These are phyloP conservation scores for Gonatopus flavifemur DNA, from an alignment of 1,140 invertebrate genomes.

Conservation along the genomic window DNA sequence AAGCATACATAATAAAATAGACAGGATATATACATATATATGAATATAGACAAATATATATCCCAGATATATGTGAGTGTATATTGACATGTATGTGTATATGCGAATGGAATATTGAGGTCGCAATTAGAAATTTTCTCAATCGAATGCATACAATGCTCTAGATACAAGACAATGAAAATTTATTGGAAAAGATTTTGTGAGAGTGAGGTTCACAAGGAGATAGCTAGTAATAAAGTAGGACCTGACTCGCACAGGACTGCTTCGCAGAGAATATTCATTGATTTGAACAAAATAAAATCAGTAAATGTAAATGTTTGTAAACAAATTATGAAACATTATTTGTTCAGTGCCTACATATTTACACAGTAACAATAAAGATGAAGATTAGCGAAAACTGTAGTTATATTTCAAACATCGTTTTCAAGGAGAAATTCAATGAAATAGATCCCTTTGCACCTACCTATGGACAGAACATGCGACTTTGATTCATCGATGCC, in stretches of 20 bases:
- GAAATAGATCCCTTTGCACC: too few species aligned
- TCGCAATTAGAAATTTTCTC: constrained; percentile 51
- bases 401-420: too few species aligned
- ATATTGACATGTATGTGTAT: constrained; percentile 28
- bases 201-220: constrained; percentile 12
- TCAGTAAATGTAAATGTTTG: constrained; percentile 58
- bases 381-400: constrained; percentile 52
- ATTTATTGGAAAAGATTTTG: constrained; percentile 20
- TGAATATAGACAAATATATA: constrained; percentile 21
- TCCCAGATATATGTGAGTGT: constrained; percentile 20
- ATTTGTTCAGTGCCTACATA: constrained; percentile 60
- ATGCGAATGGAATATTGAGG: constrained; percentile 52
- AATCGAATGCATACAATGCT: constrained; percentile 47
- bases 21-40: constrained; percentile 40
- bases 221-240: constrained; percentile 25
- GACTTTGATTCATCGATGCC: too few species aligned
- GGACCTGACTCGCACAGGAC: constrained; percentile 28
- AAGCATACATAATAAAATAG: constrained; percentile 50
- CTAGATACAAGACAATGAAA: constrained; percentile 21
- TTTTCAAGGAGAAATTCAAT: too few species aligned
- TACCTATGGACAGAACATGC: too few species aligned
- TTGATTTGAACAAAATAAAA: constrained; percentile 47
- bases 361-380: constrained; percentile 59
- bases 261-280: constrained; percentile 47
- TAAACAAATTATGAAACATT: constrained; percentile 60